A percentile compares a stretch with the other conserved stretches of the same genome.
These are phyloP conservation scores for Drosophila grimshawi DNA, from an alignment of 1,140 invertebrate genomes.

Conservation along the genomic window DNA sequence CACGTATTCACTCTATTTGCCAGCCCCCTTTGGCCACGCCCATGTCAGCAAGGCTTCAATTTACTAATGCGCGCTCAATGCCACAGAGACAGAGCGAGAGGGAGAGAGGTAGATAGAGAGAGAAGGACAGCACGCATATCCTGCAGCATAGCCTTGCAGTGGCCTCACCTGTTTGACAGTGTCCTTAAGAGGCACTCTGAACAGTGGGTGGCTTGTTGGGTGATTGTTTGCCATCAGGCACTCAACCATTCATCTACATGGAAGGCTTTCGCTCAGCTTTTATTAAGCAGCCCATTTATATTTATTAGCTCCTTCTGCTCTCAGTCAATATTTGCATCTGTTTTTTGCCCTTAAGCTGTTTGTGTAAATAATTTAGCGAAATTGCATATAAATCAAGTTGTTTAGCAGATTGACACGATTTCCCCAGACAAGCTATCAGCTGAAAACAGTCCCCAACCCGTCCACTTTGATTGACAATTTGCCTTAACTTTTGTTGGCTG, in stretches of 20 bases:
- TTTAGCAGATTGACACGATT: conserved; percentile 41
- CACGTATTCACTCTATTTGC: too few relatives aligned
- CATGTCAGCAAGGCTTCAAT: conserved; percentile 8
- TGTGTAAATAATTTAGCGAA: conserved; percentile 4
- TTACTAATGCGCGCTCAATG: conserved; percentile 37
- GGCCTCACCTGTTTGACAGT: background rate
- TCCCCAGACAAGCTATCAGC: background rate
- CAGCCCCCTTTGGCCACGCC: background rate
- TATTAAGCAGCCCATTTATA: conserved; percentile 20
- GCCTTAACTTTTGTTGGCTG: conserved; percentile 27
- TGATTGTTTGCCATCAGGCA: background rate
- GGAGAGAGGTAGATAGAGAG: background rate
- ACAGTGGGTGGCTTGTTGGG: background rate
- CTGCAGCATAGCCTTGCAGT: conserved; percentile 27
- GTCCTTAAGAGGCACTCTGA: conserved; percentile 24
- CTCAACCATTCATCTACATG: background rate
- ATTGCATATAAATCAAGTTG: conserved; percentile 8
- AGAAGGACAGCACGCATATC: background rate
- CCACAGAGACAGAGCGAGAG: background rate
- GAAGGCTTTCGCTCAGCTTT: background rate
- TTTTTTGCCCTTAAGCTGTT: background rate
- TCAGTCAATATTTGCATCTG: conserved; percentile 22
- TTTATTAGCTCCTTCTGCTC: background rate
- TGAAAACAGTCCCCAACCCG: background rate
- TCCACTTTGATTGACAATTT: conserved; percentile 60